These are phyloP conservation scores for Leptopterna dolabrata DNA, from an alignment of 2,888 invertebrate genomes.

Conservation along the genomic window DNA sequence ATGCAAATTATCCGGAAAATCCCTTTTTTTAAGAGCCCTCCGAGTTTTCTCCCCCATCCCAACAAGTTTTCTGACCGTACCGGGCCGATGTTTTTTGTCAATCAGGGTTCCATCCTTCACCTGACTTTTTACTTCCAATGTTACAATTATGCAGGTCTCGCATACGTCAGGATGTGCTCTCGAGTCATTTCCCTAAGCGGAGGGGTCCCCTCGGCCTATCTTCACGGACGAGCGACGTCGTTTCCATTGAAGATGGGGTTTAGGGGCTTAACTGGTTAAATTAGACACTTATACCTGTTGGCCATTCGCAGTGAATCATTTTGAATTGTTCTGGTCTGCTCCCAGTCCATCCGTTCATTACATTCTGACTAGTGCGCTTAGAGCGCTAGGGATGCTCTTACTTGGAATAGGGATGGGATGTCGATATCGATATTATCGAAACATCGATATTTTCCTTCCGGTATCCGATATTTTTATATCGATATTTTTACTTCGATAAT, in stretches of 20 bases:
- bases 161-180: background rate
- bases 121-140: background rate
- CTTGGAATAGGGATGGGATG: no score
- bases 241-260: background rate
- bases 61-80: background rate
- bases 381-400: no score
- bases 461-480: no score
- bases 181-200: background rate
- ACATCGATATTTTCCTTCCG: no score
- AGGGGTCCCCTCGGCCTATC: background rate
- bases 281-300: slow-evolving; percentile 12
- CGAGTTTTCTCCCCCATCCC: background rate
- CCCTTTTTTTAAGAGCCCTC: background rate
- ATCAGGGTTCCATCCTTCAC: background rate
- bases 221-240: background rate
- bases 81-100: background rate
- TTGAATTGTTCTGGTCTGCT: background rate
- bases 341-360: background rate
- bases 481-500: no score
- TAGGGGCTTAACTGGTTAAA: background rate
- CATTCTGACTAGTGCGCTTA: background rate
- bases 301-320: background rate
- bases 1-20: slow-evolving; percentile 31
- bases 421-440: no score
- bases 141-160: slow-evolving; percentile 3